phyloP scores from a whole-genome alignment of 2,888 invertebrate species.

The Leucophenga maculata region DNA sequence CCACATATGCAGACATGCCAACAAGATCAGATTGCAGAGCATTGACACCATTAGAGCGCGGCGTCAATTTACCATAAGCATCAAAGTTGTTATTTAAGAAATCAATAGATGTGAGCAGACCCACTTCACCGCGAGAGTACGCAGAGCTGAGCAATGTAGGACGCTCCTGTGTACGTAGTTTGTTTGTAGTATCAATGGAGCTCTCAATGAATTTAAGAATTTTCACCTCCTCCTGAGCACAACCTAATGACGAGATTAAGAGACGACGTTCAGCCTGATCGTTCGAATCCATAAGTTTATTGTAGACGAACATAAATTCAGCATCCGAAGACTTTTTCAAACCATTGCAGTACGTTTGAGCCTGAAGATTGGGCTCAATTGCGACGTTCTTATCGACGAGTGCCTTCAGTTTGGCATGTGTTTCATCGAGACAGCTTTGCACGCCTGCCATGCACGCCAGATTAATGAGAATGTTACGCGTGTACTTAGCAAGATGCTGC shows the following conservation, averaged over 20 bases:
- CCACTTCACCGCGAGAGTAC: constrained; percentile 66
- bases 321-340: constrained; percentile 69
- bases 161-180: constrained; percentile 60
- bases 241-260: constrained; percentile 78
- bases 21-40: constrained; percentile 59
- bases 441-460: constrained; percentile 66
- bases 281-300: constrained; percentile 73
- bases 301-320: constrained; percentile 78
- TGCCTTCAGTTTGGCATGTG: constrained; percentile 56
- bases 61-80: constrained; percentile 56
- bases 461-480: constrained; percentile 63
- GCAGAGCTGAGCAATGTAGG: constrained; percentile 57
- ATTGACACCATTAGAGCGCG: constrained; percentile 57
- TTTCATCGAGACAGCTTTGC: constrained; percentile 59
- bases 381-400: constrained; percentile 45
- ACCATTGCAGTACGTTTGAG: constrained; percentile 69
- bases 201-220: constrained; percentile 73
- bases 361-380: constrained; percentile 67
- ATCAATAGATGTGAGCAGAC: constrained; percentile 73
- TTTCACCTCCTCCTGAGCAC: constrained; percentile 75
- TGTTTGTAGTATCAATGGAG: constrained; percentile 53
- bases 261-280: constrained; percentile 77
- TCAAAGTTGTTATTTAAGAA: constrained; percentile 73
- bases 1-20: constrained; percentile 59
- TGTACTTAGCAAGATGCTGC: constrained; percentile 62